Base-by-base conservation (phyloP, 2,888 invertebrate species). In the Mechanitis mazaeus region DNA sequence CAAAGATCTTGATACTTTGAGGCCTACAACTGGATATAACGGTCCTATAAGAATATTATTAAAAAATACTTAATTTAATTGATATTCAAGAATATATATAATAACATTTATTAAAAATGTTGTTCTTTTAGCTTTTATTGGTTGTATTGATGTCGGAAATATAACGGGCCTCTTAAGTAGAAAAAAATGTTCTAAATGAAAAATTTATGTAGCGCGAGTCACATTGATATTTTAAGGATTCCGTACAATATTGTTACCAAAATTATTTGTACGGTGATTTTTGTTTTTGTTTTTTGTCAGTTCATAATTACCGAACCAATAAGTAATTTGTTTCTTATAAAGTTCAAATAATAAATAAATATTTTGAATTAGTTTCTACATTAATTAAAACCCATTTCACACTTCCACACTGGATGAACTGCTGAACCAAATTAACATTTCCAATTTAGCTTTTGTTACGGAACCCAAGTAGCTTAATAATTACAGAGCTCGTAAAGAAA, bases 1-100 rank as follows among this genome's bases (percentile, higher is more conserved):
- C 50, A 50, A 50, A 50, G 50, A n/a, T 50, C 50, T 31, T n/a
- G n/a, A 47, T 47, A 47, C 47, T 47, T 47, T 47, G 50, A 50
- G 50, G 50, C 31, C 28, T 31, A 50, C 7, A 31, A 50, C 50
- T 50, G 50, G 50, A 31, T 50, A 31, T 50, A 50, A 50, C 50
- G 50, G 50, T 11, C 28, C 31, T 50, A 31, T n/a, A 7, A 31
- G 6, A 28, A 31, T 50, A 47, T 20, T 47, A 47, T 47, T 6
- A 47, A 31, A 50, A 50, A 31, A 31, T 31, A 7, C 42, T 50
- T 31, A 50, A n/a, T 50, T 50, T 9, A 50, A 50, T 50, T 50
- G 28, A 50, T 50, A 11, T 42, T 11, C 31, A 28, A 9, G 28
- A 28, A 31, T 31, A 50, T 50, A 50, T 31, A 50, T 50, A 47